Evolutionary conservation across 2,113 vertebrate genomes (phyloP), one percentile per base, ranked within the genome.

Genomic region (Protobothrops flavoviridis): DNA sequence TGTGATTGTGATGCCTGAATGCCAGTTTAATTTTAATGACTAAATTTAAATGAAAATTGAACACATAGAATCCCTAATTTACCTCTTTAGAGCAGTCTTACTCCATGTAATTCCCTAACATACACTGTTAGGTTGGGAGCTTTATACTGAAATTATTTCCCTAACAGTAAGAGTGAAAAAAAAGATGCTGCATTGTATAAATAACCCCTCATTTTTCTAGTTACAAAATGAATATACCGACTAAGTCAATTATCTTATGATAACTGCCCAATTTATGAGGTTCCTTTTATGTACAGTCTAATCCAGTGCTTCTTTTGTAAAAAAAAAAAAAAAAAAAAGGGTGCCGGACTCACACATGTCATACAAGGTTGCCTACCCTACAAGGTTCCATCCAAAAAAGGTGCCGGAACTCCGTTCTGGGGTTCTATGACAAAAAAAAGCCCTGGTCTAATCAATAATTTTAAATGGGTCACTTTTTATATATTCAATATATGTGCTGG

Each of bases 391-490:
- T 45, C 45, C 45, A 0, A 45, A 45, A 45, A 45, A 45, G 45
- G 45, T 45, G 45, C 45, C 0, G 45, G 45, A 45, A 45, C 45
- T 45, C 45, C 4, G 5, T 45, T 45, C 45, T 45, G 45, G 0
- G 45, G 45, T 45, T 45, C 45, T 45, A 45, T 45, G 45, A 45
- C 45, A 45, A 45, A 45, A 45, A 45, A 45, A 45, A 45, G 45
- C 4, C 45, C 45, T 45, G 45, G 69, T 23, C 94, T 69, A 15
- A 92, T 92, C 92, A 94, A 89, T 93, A 94, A 17, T 89, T 94
- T 89, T 39, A 90, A 93, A 39, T 33, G 57, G 88, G 39, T 92
- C 5, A 74, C 90, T 87, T 92, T 94, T 69, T 56, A 69, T 10
- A 86, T 15, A 92, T 56, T 21, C 89, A 91, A 69, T 74, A 3